Percentiles rank a stretch among this genome's conserved stretches.
Conservation (phyloP, 2,113 vertebrate genomes). For the Australoheros scitulus region DNA sequence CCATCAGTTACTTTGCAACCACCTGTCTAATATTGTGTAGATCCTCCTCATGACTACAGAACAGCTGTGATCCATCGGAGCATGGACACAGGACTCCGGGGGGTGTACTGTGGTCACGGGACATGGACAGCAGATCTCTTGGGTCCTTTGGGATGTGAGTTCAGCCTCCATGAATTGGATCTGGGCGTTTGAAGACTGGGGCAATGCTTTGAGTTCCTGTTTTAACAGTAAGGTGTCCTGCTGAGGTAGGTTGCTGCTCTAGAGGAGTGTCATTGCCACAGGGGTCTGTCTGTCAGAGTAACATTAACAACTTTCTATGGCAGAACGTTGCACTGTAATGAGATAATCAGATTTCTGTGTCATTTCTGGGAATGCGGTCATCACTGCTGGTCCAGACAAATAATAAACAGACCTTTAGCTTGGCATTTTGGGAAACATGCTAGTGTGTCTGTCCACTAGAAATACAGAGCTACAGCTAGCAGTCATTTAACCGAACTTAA, state of each 20-base stretch:
- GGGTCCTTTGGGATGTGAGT: not conserved
- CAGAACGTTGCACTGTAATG: not conserved
- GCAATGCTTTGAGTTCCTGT: not conserved
- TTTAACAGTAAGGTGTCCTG: not conserved
- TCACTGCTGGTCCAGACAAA: constrained; percentile 92
- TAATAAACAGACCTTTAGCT: not conserved
- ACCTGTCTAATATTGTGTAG: not conserved
- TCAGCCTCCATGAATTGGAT: not conserved
- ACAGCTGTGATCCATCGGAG: not conserved
- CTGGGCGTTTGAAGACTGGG: not conserved
- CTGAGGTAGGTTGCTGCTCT: not conserved
- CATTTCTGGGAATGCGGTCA: constrained; percentile 85
- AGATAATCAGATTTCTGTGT: constrained; percentile 84
- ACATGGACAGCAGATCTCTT: not conserved
- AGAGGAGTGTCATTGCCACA: not conserved
- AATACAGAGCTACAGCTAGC: not conserved
- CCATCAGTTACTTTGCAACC: not conserved
- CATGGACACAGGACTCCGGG: not conserved
- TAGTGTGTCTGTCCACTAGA: not conserved
- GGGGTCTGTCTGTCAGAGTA: not conserved
- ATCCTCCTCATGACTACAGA: not conserved
- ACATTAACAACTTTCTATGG: too few relatives aligned
- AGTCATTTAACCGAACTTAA: not conserved
- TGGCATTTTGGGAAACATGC: not conserved
- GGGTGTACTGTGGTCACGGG: not conserved